Base-by-base conservation (phyloP, 1,140 invertebrate species). In the Drosophila oshimai region DNA sequence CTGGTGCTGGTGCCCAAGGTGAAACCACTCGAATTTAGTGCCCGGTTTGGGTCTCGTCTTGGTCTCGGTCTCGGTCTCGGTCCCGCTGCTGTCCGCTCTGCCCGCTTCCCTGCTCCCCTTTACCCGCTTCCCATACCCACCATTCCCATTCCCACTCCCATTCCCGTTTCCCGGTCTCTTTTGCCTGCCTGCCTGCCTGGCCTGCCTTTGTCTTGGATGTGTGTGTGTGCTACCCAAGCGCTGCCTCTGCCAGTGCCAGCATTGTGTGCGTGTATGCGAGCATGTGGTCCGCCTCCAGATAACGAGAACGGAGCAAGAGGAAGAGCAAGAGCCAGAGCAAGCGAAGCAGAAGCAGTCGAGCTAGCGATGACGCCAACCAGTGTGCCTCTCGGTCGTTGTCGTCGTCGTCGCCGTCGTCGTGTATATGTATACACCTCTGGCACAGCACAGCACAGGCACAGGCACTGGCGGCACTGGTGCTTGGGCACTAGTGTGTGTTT, bases 281-380 rank as follows among this genome's bases (percentile, higher is more conserved):
- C 57, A 80, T 84, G 80, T 80, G 80, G 80, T 84, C 80, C 80
- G 80, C 80, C 80, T 84, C 80, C 80, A 84, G 80, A 84, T 84
- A 86, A 84, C 80, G 68, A 72, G 54, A 70, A 61, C 68, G 55
- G 53, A 70, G 67, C 44, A 70, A 71, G 65, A 84, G 75, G 58
- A 64, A 86, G 61, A 81, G 74, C 71, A 65, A 74, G 28, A 68
- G 29, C 47, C 46, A 49, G 45, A 65, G 75, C 70, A 62, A 80
- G 47, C 70, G 68, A 64, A 42, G 51, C 39, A 67, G 70, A 72
- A 53, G 70, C 46, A 62, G 68, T 73, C 68, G 70, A 73, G 70
- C 70, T 73, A 79, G 65, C 75, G 80, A 84, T 84, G 80, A 84
- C 80, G 80, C 80, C 80, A 84, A 84, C 79, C 80, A 77, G 76